Evolutionary conservation across 2,888 invertebrate species (phyloP).

Genomic region (Monochamus alternatus): DNA sequence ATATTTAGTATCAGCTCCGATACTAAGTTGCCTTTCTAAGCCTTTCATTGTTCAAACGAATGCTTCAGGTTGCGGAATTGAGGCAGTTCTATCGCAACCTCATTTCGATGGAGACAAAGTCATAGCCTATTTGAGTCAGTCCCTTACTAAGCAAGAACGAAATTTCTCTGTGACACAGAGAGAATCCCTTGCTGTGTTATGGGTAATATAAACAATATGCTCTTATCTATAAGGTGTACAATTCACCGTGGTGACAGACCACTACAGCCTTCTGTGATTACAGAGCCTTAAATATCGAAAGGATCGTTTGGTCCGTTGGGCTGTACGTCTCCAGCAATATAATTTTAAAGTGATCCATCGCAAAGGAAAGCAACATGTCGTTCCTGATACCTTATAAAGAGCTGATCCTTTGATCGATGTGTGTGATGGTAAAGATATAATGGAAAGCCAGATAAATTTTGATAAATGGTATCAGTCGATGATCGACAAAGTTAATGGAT

Average conservation of each 20-base stretch:
- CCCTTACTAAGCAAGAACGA: slow-evolving; percentile 33
- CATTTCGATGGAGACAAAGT: slow-evolving; percentile 36
- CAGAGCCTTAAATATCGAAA: slow-evolving; percentile 42
- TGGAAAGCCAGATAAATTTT: no score
- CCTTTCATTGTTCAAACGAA: slow-evolving; percentile 50
- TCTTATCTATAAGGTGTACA: slow-evolving; percentile 28
- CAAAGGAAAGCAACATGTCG: slow-evolving; percentile 22
- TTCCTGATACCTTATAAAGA: slow-evolving; percentile 9
- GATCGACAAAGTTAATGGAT: no score
- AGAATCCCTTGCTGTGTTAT: slow-evolving; percentile 43
- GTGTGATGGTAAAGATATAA: background rate
- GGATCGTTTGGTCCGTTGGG: slow-evolving; percentile 33
- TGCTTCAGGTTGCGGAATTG: slow-evolving; percentile 42
- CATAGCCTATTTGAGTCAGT: slow-evolving; percentile 39
- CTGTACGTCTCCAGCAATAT: no score
- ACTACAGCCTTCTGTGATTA: slow-evolving; percentile 41
- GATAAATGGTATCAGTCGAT: no score
- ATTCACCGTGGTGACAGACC: slow-evolving; percentile 43
- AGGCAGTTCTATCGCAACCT: slow-evolving; percentile 43
- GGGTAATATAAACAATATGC: slow-evolving; percentile 36
- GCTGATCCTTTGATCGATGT: slow-evolving; percentile 1
- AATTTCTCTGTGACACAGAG: slow-evolving; percentile 43
- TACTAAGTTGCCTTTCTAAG: slow-evolving; percentile 49
- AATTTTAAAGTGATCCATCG: no score
- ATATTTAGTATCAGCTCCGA: slow-evolving; percentile 42